Base-by-base conservation (phyloP, 2,888 invertebrate species). In the Tachina grossa region DNA sequence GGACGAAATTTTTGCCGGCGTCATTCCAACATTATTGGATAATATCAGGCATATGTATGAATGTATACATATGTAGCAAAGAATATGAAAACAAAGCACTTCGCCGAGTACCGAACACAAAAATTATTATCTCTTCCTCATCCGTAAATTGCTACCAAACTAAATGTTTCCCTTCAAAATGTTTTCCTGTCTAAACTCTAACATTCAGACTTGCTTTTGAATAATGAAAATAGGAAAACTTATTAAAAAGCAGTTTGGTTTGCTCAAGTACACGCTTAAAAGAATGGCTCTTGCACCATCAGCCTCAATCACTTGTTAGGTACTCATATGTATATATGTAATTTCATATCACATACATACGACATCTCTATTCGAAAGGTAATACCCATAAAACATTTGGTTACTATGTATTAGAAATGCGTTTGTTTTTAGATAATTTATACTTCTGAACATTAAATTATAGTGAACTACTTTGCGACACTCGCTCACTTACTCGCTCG, bases 271-370 rank as follows among this genome's bases (percentile, higher is more conserved):
- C 31, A 22, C n/a, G 41, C 41, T 59, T 59, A 41, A 22, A 39
- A 59, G 59, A 39, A 10, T n/a, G 19, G 31, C 9, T 47, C 13
- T 57, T 45, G 19, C 45, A 57, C 19, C 47, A 57, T 47, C n/a
- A 31, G 14, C 41, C 74, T 19, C 63, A 47, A 51, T 51, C 74
- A 74, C 51, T 51, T 63, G 61, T 63, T 74, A 51, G 2, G n/a
- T 11, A 43, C 51, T 41, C 41, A 45, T 2, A 74, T n/a, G 31
- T 41, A 22, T 13, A 11, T 53, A 11, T 19, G 11, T 10, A 22
- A 4, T 1, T 57, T 31, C n/a, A 8, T 53, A 55, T 31, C 22
- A 22, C 9, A 22, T 57, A 22, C 9, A 22, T 57, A 31, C 47
- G 16, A 47, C 11, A 53, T 31, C 22, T 39, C 6, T 49, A 53